Evolutionary conservation across 2,113 vertebrate species (phyloP).

Genomic region (Nothobranchius furzeri): DNA sequence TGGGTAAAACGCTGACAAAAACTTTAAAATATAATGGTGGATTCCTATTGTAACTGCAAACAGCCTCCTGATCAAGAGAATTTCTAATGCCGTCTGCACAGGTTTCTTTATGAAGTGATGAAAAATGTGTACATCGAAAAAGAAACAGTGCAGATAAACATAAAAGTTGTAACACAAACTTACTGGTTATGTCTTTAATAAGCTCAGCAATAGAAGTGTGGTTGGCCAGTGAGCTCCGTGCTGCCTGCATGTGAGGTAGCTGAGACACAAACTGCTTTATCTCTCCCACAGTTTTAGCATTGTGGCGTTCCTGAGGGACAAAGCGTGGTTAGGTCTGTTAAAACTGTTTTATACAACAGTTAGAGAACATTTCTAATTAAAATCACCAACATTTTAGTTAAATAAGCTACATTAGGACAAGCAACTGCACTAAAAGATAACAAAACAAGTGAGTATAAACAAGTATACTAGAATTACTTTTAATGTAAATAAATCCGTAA

Average conservation of each 20-base stretch:
- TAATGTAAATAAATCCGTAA: no score
- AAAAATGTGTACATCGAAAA: no score
- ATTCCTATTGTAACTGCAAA: neutral
- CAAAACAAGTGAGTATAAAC: no score
- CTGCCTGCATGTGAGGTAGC: slow-evolving; percentile 98
- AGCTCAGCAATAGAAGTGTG: slow-evolving; percentile 97
- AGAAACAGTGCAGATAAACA: no score
- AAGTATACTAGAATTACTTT: no score
- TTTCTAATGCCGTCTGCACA: neutral
- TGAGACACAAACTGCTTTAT: slow-evolving; percentile 99
- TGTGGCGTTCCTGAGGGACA: slow-evolving; percentile 88
- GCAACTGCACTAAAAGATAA: neutral
- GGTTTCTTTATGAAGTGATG: neutral
- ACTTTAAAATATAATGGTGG: neutral
- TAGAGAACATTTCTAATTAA: neutral
- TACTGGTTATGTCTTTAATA: slow-evolving; percentile 97
- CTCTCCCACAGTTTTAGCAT: slow-evolving; percentile 95
- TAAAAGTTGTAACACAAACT: slow-evolving; percentile 48
- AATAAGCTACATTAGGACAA: neutral
- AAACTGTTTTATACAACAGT: neutral
- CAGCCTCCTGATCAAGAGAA: neutral
- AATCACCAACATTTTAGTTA: neutral
- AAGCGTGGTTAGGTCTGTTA: neutral
- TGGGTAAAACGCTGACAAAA: neutral
- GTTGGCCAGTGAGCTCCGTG: slow-evolving; percentile 91